Evolutionary conservation across 2,797 vertebrate genomes (phyloP), one percentile per base, ranked within the genome.

Genomic region (Discoglossus pictus): DNA sequence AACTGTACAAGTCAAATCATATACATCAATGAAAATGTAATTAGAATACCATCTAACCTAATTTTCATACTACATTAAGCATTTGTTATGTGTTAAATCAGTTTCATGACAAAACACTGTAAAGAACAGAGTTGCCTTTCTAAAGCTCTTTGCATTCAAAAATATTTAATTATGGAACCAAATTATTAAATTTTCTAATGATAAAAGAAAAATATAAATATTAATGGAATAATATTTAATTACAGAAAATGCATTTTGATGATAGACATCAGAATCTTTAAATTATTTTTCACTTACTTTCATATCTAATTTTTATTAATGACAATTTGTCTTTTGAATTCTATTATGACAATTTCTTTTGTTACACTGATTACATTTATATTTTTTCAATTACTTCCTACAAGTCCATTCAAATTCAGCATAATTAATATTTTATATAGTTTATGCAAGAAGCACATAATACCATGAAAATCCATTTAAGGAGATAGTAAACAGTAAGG

Each of bases 151-250:
- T 54, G 36, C 20, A 16, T 53, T 44, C 24, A 36, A 8, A 65
- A 46, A 25, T 7, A 36, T 65, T 2, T 7, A 10, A 10, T 23
- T 43, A 50, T 42, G 58, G 24, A 13, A 24, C 13, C 12, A 53
- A 53, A 43, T n/a, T 21, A 6, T 23, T 40, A 11, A 20, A 38
- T 38, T 61, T 62, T 47, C 21, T 47, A 13, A 43, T 44, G 3
- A 17, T 63, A 42, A 58, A 56, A 20, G 35, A 13, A 46, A 70
- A 50, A 34, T 50, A 55, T 56, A 56, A 70, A 56, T 63, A 63
- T 70, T 56, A 63, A 63, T 70, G 43, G 63, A 61, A 50, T 27
- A 39, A n/a, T 9, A 50, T 63, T 62, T 50, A 9, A 70, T 21
- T 58, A 46, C n/a, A 56, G 35, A 48, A 70, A 69, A 63, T 63